These are phyloP conservation scores for Eurypyga helias DNA, from an alignment of 2,113 vertebrate species.

Conservation along the genomic window DNA sequence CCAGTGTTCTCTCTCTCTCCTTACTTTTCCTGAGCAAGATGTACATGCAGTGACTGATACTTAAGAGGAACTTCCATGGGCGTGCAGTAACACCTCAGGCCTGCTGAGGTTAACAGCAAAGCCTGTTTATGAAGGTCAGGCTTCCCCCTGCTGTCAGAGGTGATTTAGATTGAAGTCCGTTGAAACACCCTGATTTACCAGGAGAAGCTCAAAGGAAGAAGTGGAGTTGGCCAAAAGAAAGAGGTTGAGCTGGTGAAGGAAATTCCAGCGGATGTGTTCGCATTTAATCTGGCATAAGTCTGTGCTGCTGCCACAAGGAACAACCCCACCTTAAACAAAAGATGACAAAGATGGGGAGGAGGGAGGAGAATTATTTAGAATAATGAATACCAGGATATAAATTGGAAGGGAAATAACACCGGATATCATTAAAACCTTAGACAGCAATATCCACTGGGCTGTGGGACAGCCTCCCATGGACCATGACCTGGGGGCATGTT, in stretches of 20 bases:
- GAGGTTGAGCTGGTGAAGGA: slow-evolving; percentile 24
- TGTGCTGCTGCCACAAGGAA: slow-evolving; percentile 17
- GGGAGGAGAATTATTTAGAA: background rate
- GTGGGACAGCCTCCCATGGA: background rate
- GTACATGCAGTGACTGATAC: background rate
- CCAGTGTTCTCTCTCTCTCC: background rate
- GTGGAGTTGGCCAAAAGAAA: slow-evolving; percentile 25
- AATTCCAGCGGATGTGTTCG: background rate
- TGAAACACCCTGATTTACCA: background rate
- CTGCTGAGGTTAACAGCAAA: background rate
- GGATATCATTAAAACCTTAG: background rate
- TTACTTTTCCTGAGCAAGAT: background rate
- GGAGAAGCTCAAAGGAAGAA: slow-evolving; percentile 24
- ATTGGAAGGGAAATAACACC: background rate
- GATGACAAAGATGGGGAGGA: slow-evolving; percentile 5
- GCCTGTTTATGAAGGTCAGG: background rate
- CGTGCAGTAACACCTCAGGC: background rate
- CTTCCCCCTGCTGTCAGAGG: background rate
- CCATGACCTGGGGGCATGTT: background rate
- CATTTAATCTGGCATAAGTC: slow-evolving; percentile 30
- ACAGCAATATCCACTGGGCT: background rate
- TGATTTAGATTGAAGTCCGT: background rate
- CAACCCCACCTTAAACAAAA: slow-evolving; percentile 56
- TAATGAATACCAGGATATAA: slow-evolving; percentile 50
- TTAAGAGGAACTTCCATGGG: background rate